A percentile compares a stretch with the other conserved stretches of the same genome.
Conservation (phyloP, 1,140 invertebrate species). For the Panagrolaimus sp. region DNA sequence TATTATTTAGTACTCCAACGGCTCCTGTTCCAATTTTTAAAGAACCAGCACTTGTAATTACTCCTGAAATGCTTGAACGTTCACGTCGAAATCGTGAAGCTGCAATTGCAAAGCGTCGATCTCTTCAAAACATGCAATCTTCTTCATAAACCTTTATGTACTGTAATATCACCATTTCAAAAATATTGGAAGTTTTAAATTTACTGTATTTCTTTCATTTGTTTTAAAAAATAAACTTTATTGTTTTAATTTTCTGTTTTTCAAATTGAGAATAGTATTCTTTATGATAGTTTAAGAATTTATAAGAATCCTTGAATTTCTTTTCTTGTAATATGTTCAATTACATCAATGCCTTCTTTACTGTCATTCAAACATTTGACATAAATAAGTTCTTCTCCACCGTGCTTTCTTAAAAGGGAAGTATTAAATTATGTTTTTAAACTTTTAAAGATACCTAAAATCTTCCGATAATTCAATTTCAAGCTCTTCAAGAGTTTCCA, state of each 20-base stretch:
- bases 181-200: no score
- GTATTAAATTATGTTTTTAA: background rate
- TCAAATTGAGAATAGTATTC: no score
- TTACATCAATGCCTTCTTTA: background rate
- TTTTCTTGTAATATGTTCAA: slow-evolving; percentile 1
- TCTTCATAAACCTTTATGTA: no score
- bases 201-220: no score
- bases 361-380: slow-evolving; percentile 14
- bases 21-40: background rate
- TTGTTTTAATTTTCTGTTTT: no score
- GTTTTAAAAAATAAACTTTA: no score
- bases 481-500: slow-evolving; percentile 13
- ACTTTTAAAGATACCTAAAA: background rate
- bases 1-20: background rate
- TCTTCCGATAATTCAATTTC: background rate
- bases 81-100: background rate
- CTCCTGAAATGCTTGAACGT: background rate
- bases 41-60: background rate
- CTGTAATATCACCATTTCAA: no score
- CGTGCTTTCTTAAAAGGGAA: background rate
- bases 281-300: no score
- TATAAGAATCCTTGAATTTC: background rate
- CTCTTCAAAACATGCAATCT: background rate
- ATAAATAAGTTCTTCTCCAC: slow-evolving; percentile 5
- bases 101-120: slow-evolving; percentile 7